Evolutionary conservation across 2,888 invertebrate genomes (phyloP), one percentile per base, ranked within the genome.

Genomic region (Hipparchia semele): DNA sequence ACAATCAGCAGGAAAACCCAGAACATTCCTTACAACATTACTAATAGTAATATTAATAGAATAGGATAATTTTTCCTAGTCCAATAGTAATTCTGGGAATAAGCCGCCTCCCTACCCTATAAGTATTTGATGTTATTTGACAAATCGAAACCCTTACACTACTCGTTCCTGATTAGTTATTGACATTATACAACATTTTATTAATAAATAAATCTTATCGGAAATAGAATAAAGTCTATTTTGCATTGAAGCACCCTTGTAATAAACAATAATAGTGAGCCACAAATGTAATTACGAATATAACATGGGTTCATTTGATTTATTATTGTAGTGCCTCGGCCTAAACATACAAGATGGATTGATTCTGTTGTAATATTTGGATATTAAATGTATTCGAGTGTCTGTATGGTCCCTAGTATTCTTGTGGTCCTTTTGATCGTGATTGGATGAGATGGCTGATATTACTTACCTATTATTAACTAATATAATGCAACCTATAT

Each of bases 301-400:
- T 56, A 59, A 71, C 56, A 70, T 56, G 71, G 69, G 72, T 61
- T 64, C 61, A 73, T 64, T 73, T 76, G 74, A 77, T 77, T 75
- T 76, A 77, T 77, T 76, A 76, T 75, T 73, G 39, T 59, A 68
- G 71, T 60, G 71, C 64, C 64, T 60, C 70, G 65, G 61, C 72
- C 76, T 73, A 71, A 74, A 71, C 74, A 72, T 66, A 76, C 76
- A 76, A 68, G 76, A 76, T 58, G 71, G 65, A 74, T 73, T 67
- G 77, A 67, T 75, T 77, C 62, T 53, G 72, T 65, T 73, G 51
- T 70, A 69, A 70, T 68, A 71, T 68, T 72, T 69, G 73, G 71
- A 71, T 72, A 73, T 67, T 71, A 72, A 71, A 73, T 73, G 61
- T 49, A 49, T 61, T 45, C 45, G 60, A 39, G 39, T 62, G 4